Conservation (phyloP, 1,140 invertebrate genomes). For the Zaprionus kolodkinae region DNA sequence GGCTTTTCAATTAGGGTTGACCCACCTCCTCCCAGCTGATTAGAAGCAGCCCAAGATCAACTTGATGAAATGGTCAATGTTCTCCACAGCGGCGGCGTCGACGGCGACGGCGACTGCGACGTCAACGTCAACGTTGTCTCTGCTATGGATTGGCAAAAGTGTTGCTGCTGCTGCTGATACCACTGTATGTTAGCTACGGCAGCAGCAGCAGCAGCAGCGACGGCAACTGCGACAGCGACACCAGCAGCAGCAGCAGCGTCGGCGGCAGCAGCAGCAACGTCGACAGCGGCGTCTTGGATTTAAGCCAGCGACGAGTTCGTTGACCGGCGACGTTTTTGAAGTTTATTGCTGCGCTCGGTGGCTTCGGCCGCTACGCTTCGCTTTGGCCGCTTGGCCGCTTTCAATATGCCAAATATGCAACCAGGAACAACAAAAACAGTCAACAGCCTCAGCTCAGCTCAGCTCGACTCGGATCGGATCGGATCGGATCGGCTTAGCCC, state of each 20-base stretch:
- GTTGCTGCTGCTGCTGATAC: neutral
- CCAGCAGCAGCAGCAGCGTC: conserved; percentile 7
- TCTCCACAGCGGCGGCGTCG: conserved; percentile 8
- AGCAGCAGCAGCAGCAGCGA: conserved; percentile 24
- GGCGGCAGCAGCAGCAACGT: conserved; percentile 13
- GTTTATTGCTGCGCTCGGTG: conserved; percentile 64
- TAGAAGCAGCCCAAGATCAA: conserved; percentile 43
- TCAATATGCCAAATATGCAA: conserved; percentile 81
- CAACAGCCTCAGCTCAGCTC: neutral
- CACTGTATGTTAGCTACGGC: neutral
- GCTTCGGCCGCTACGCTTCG: conserved; percentile 28
- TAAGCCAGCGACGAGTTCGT: conserved; percentile 69
- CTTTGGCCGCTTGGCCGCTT: conserved; percentile 60
- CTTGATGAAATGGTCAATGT: conserved; percentile 20
- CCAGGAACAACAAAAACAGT: conserved; percentile 53
- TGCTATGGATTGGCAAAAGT: conserved; percentile 34
- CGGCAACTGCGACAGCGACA: conserved; percentile 7
- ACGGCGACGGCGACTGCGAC: neutral
- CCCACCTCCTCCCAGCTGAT: conserved; percentile 51
- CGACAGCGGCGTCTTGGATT: conserved; percentile 55
- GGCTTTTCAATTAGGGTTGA: conserved; percentile 64
- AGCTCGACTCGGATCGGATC: too few relatives aligned
- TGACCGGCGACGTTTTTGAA: conserved; percentile 74
- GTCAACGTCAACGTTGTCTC: conserved; percentile 12
- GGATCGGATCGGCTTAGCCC: neutral